Base-by-base conservation (phyloP, 1,140 invertebrate genomes). In the Lepidostoma basale region DNA sequence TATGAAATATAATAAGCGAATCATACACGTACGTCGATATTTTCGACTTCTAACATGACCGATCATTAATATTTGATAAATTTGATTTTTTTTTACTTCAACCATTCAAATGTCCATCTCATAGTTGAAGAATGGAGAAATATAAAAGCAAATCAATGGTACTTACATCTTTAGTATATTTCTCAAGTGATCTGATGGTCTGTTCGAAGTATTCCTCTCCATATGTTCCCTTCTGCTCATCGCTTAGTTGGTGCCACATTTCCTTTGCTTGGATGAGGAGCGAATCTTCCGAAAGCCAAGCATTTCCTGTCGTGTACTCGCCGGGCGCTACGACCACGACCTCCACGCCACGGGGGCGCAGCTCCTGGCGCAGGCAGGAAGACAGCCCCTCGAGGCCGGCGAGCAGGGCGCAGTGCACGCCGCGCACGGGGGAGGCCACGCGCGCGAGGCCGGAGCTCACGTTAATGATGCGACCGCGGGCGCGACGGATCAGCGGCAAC, bases 311-410 rank as follows among this genome's bases (percentile, higher is more conserved):
- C 1, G 91, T 87, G 72, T 89, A 91, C 79, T 93, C 90, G 45
- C 92, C 90, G 33, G 93, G 92, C 74, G 94, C 92, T 45, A 96
- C 90, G 14, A 95, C 87, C 40, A 90, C 80, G 73, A 90, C 84
- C 85, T 94, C 87, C 70, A 91, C 86, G 73, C 89, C 85, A 76
- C 90, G 87, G 67, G 86, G 85, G 73, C 89, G 88, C 81, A 95
- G 89, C 81, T 95, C 93, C 68, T 92, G 83, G 54, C 93, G 85
- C 22, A 96, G 81, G 74, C 92, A 95, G 44, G 90, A 87, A 22
- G 89, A 89, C 76, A 93, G 90, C 2, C 91, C 90, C 76, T 95
- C 91, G 0, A 95, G 80, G 0, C 90, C 93, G 68, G 90, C 90
- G 75, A 90, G 80, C 14, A 86, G 88, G 56, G 91, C 89, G 70